Base-by-base conservation (phyloP, 2,888 invertebrate genomes). In the Acrobasis consociella region DNA sequence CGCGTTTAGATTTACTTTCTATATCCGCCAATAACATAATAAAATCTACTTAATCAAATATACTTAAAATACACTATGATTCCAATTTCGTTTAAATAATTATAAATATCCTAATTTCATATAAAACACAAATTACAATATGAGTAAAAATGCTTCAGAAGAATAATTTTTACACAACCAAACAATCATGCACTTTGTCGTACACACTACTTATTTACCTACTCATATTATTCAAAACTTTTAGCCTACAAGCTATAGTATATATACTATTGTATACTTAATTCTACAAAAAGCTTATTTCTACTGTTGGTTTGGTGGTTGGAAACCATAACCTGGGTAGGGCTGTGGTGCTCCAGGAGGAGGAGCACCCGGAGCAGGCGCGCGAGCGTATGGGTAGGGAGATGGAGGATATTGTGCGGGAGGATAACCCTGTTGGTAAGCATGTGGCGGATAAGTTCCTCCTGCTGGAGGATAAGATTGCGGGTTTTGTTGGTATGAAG, bases 321-420 rank as follows among this genome's bases (percentile, higher is more conserved):
- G 96, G 80, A 96, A 96, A 60, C 96, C 95, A 80, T 96, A 97
- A 49, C 96, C 95, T 9, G 94, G 95, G 80, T 97, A 97, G 65
- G 95, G 95, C 69, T 96, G 95, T 8, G 96, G 94, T 9, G 94
- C 96, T 22, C 95, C 95, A 5, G 95, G 95, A 67, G 96, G 96
- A 3, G 95, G 96, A 7, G 94, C 94, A 1, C 94, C 94, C 2
- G 94, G 94, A 1, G 94, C 94, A 0, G 94, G 94, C 5, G 94
- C 93, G 5, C 94, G 91, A 1, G 94, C 92, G 65, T 94, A 93
- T 0, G 91, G 94, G 67, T 94, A 94, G 0, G 93, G 94, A 8
- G 93, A 91, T 9, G 93, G 93, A 63, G 94, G 94, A 80, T 93
- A 86, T 82, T 94, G 89, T 71, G 94, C 82, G 69, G 93, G 85